Evolutionary conservation across 2,113 vertebrate genomes (phyloP), one percentile per base, ranked within the genome.

Genomic region (Nettapus auritus): DNA sequence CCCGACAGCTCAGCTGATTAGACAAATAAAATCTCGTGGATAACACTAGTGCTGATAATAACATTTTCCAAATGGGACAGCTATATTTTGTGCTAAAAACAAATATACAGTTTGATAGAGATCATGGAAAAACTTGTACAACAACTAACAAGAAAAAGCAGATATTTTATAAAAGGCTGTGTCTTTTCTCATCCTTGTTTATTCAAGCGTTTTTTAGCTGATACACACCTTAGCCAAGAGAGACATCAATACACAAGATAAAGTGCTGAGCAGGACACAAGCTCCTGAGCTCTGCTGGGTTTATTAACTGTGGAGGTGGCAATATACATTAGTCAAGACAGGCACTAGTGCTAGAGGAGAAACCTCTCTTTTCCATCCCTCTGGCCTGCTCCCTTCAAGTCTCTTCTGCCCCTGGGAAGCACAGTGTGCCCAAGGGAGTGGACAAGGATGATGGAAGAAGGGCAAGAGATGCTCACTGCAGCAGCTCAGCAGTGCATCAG

Each of bases 1-100:
- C 33, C 53, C 69, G 93, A 89, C 82, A 96, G 57, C 76, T 83
- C 82, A 57, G 22, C 31, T 91, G 95, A 97, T 95, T 91, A 89
- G 40, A 80, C 38, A 93, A 91, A 93, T 79, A 42, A 89, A 90
- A 44, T 73, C 26, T 68, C 52, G 84, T 73, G 84, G 69, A 73
- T 66, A 94, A 89, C 77, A 60, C 36, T 53, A 21, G 29, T 44
- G 66, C 48, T 3, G 44, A 81, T 77, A 63, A 83, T 75, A 75
- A 63, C 13, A 26, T 91, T 94, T 90, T 90, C 50, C 57, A 86
- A 91, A 71, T 11, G 15, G 34, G 86, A 88, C 66, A 84, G 80
- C 53, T 75, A 2, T 64, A 57, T 91, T 91, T 76, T 62, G 62
- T 70, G 66, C 40, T 75, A 59, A 68, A 88, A 73, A 34, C 48